A percentile compares a stretch with the other conserved stretches of the same genome.
These are phyloP conservation scores for Bombus breviceps DNA, from an alignment of 1,140 invertebrate species.

Conservation along the genomic window DNA sequence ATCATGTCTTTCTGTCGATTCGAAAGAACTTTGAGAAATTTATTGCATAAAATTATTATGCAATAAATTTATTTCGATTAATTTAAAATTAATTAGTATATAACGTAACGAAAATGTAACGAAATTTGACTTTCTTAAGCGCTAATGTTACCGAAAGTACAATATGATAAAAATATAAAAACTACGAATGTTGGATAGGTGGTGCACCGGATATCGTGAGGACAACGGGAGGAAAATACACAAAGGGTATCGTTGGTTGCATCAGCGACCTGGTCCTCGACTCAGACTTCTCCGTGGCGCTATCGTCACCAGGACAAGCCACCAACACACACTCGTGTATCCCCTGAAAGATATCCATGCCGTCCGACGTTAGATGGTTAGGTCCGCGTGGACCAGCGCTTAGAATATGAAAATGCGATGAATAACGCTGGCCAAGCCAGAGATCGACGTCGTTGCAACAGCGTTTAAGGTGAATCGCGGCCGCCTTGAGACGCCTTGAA, in stretches of 20 bases:
- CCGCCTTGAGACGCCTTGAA: slow-evolving; percentile 21
- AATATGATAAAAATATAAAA: too few species aligned
- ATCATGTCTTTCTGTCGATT: too few species aligned
- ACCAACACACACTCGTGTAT: slow-evolving; percentile 83
- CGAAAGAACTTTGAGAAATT: too few species aligned
- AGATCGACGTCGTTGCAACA: slow-evolving; percentile 15
- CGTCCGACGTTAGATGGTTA: slow-evolving; percentile 60
- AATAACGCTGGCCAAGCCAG: slow-evolving; percentile 35
- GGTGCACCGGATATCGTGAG: slow-evolving; percentile 89
- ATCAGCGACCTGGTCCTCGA: slow-evolving; percentile 91
- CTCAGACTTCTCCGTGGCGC: slow-evolving; percentile 88
- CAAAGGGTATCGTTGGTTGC: slow-evolving; percentile 90
- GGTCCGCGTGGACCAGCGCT: slow-evolving; percentile 42
- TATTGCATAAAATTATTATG: too few species aligned
- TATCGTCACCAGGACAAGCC: slow-evolving; percentile 84
- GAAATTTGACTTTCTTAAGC: too few species aligned
- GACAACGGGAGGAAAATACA: slow-evolving; percentile 87
- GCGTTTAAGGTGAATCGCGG: slow-evolving; percentile 25
- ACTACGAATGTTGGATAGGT: slow-evolving; percentile 81
- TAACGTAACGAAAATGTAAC: too few species aligned
- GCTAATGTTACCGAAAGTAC: too few species aligned
- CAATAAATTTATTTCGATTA: too few species aligned
- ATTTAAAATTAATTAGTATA: too few species aligned
- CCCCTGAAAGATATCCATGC: slow-evolving; percentile 74
- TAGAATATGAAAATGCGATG: slow-evolving; percentile 62